Evolutionary conservation across 2,113 vertebrate genomes (phyloP), one percentile per base, ranked within the genome.

Genomic region (Acrocephalus arundinaceus): DNA sequence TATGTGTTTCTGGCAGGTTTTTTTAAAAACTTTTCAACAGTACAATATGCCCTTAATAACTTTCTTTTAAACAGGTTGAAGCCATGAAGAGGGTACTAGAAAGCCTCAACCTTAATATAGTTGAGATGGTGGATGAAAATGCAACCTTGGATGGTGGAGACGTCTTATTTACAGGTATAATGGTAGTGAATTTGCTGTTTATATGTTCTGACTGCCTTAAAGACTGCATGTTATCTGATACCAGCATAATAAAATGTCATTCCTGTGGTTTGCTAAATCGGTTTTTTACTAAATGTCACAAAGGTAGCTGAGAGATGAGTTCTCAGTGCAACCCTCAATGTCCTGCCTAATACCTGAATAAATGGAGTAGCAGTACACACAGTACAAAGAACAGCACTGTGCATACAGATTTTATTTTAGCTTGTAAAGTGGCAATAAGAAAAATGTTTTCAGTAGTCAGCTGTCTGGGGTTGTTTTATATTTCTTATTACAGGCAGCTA

Each of bases 61-160:
- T 76, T 98, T 95, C 6, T 96, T 96, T 96, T 97, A 51, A 91
- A 94, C 97, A 99, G 99, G 98, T 98, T 54, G 98, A 98, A 96
- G 97, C 97, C 75, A 98, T 99, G 98, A 99, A 98, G 97, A 97
- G 67, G 77, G 98, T 97, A 15, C 94, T 99, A 92, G 97, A 98
- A 95, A 98, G 98, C 54, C 98, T 99, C 90, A 98, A 98, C 79
- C 97, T 99, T 95, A 99, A 99, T 81, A 97, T 99, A 41, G 98
- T 99, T 67, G 99, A 99, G 94, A 99, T 99, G 99, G 98, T 97
- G 15, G 99, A 99, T 62, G 99, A 99, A 96, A 98, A 98, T 0
- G 99, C 99, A 57, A 99, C 98, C 12, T 97, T 99, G 96, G 99
- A 99, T 61, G 99, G 99, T 76, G 99, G 99, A 92, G 99, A 99